phyloP scores from a whole-genome alignment of 2,113 vertebrate species.

The Labeo rohita region DNA sequence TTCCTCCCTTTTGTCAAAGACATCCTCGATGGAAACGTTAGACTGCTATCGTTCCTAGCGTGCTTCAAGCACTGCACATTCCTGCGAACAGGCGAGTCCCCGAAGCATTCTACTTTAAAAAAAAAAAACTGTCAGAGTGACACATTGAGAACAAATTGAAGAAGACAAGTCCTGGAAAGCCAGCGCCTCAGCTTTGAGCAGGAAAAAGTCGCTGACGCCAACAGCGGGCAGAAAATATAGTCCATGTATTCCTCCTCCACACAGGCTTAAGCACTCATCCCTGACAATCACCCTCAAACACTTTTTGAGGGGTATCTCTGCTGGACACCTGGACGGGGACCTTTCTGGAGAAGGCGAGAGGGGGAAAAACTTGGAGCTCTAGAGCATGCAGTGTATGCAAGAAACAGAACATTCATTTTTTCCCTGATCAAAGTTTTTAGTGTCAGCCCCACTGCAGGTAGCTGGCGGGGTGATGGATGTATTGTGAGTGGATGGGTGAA shows the following conservation, averaged over 20 bases:
- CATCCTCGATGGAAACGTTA: background rate
- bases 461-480: slow-evolving; percentile 10
- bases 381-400: background rate
- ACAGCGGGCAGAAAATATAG: slow-evolving; percentile 48
- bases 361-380: background rate
- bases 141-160: slow-evolving; percentile 75
- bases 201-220: slow-evolving; percentile 67
- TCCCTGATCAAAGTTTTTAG: slow-evolving; percentile 48
- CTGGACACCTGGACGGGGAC: slow-evolving; percentile 53
- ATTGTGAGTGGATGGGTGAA: background rate
- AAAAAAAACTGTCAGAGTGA: slow-evolving; percentile 65
- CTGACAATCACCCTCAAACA: slow-evolving; percentile 48
- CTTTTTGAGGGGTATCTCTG: slow-evolving; percentile 51
- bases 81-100: slow-evolving; percentile 46
- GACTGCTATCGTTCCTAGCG: slow-evolving; percentile 52
- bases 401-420: slow-evolving; percentile 19
- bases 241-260: slow-evolving; percentile 52
- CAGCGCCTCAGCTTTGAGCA: slow-evolving; percentile 61
- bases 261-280: slow-evolving; percentile 48
- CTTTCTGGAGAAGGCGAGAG: background rate
- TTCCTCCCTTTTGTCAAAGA: background rate
- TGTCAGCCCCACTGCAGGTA: slow-evolving; percentile 6
- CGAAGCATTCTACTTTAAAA: slow-evolving; percentile 53
- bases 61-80: slow-evolving; percentile 46
- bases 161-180: slow-evolving; percentile 71